Evolutionary conservation across 2,888 invertebrate species (phyloP).

Genomic region (Eupithecia centaureata): DNA sequence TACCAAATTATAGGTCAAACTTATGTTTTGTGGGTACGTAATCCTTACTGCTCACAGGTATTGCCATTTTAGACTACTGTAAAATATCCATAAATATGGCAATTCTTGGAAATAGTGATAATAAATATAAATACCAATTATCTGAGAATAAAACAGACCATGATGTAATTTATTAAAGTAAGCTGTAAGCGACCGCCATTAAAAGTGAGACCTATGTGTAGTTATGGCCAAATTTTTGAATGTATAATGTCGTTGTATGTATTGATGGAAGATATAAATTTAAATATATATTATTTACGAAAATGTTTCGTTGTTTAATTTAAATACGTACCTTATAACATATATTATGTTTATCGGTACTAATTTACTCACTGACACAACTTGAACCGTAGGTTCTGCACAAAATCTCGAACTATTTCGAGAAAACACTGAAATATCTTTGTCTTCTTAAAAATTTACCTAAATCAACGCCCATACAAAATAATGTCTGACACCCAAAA

Average conservation of each 20-base stretch:
- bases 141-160: constrained; percentile 29
- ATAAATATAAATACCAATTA: constrained; percentile 17
- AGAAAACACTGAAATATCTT: too few species aligned
- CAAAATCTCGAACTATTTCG: too few species aligned
- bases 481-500: too few species aligned
- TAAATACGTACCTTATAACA: constrained; percentile 11
- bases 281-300: constrained; percentile 85
- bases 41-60: constrained; percentile 27
- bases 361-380: too few species aligned
- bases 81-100: constrained; percentile 17
- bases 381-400: too few species aligned
- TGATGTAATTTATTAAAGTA: constrained; percentile 38
- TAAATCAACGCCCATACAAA: too few species aligned
- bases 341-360: too few species aligned
- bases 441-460: too few species aligned
- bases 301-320: constrained; percentile 64
- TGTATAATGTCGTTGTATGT: constrained; percentile 82
- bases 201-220: constrained; percentile 72
- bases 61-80: constrained; percentile 19
- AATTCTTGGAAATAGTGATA: constrained; percentile 13
- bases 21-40: constrained; percentile 43
- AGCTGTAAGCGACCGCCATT: constrained; percentile 64
- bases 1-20: constrained; percentile 61
- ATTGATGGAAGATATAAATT: constrained; percentile 85
- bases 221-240: constrained; percentile 75